Percentiles rank a stretch among this genome's conserved stretches.
Conservation (phyloP, 1,140 invertebrate genomes). For the Drosophila repleta region DNA sequence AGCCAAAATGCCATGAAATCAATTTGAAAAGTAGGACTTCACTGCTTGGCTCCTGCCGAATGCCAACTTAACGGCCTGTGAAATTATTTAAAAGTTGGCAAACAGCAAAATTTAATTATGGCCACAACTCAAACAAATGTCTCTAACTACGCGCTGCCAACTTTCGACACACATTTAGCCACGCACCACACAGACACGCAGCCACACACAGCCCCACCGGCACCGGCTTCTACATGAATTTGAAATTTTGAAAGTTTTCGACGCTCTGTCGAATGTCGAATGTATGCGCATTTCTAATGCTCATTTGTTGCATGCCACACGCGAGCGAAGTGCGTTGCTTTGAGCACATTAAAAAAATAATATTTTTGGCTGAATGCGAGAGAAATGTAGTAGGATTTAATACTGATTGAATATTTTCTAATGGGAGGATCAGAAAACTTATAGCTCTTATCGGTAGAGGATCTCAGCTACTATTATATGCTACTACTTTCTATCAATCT, state of each 20-base stretch:
- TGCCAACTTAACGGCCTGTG: conserved; percentile 38
- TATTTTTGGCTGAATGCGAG: neutral
- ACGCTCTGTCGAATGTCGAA: conserved; percentile 44
- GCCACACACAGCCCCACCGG: too few relatives aligned
- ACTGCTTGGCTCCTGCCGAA: neutral
- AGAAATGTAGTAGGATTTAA: too few relatives aligned
- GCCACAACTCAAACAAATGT: conserved; percentile 67
- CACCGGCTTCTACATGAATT: conserved; percentile 2
- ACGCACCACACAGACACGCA: neutral
- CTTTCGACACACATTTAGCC: conserved; percentile 23
- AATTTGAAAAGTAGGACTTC: conserved; percentile 47
- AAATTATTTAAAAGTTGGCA: conserved; percentile 58
- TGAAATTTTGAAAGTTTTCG: conserved; percentile 51
- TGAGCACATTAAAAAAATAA: neutral
- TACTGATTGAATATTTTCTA: too few relatives aligned
- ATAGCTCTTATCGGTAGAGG: too few relatives aligned
- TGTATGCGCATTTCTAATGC: conserved; percentile 73
- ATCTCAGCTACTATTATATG: too few relatives aligned
- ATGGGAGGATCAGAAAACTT: too few relatives aligned
- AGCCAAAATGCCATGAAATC: conserved; percentile 49
- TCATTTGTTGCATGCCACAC: conserved; percentile 42
- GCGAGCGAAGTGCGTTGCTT: conserved; percentile 7
- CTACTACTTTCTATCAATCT: too few relatives aligned
- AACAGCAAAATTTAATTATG: conserved; percentile 59
- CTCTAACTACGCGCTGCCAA: conserved; percentile 65